Base-by-base conservation (phyloP, 2,797 vertebrate genomes). In the Zenarchopterus dispar region DNA sequence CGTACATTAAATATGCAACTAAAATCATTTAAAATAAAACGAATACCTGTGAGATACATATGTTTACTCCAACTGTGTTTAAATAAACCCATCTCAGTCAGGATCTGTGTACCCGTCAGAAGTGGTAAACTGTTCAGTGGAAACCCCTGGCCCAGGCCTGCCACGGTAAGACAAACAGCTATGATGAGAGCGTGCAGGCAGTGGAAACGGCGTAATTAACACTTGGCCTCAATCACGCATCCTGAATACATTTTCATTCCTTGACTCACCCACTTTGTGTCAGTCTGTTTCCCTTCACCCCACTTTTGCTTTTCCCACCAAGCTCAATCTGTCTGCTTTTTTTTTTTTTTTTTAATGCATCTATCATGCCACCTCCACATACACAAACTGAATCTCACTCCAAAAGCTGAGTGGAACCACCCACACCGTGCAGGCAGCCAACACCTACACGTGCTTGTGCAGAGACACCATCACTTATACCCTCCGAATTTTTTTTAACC, bases 211-310 rank as follows among this genome's bases (percentile, higher is more conserved):
- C 42, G 51, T 78, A 76, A 85, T 87, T 87, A 88, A 87, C 87
- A 85, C 81, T 78, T 76, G 76, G 73, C 83, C 82, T 84, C 81
- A 75, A 85, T 89, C 79, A 80, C 13, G 46, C 71, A 71, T 71
- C 70, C 67, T 62, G 75, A 74, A 73, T 81, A 70, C 71, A 62
- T 79, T 78, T 71, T 70, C 68, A 23, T 67, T 73, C 64, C 58
- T 58, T 68, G 81, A 77, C 71, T 82, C 75, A 65, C 33, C 77
- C 39, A 46, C 53, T 61, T 26, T 65, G 66, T 57, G 43, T 70
- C 54, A 22, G 52, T 44, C 42, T 55, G 50, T 53, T 61, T 75
- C 70, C 42, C 62, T 55, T 77, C 66, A 78, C 70, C 79, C 70
- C 74, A 72, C 77, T 67, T 74, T 39, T 39, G 36, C 56, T 67